Base-by-base conservation (phyloP, 2,797 vertebrate genomes). In the Apodemus agrarius region DNA sequence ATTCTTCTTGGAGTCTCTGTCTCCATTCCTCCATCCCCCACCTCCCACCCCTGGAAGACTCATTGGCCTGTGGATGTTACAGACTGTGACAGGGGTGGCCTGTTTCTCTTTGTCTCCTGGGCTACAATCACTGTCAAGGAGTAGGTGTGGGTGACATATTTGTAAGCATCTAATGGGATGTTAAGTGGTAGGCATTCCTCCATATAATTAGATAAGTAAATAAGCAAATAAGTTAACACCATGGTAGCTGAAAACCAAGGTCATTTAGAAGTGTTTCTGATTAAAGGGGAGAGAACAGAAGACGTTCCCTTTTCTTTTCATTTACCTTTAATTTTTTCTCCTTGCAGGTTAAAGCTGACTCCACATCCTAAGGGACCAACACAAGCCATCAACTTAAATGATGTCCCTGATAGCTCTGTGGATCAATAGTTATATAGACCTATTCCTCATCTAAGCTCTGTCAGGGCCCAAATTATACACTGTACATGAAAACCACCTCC, bases 401-500 rank as follows among this genome's bases (percentile, higher is more conserved):
- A 98, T 98, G 96, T 97, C 96, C 94, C 97, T 97, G 98, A 98
- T 98, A 97, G 97, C 97, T 97, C 95, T 96, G 97, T 96, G 98
- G 97, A 98, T 98, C 98, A 96, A 98, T 98, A 98, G 97, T 96
- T 97, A 98, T 98, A 98, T 98, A 97, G 97, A 95, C 95, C 97
- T 96, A 98, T 98, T 97, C 96, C 69, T 98, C 98, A 98, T 97
- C 96, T 34, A 13, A 95, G 96, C 96, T 97, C 97, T 97, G 97
- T 97, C 98, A 98, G 96, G 93, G 69, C 88, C 95, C 97, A 98
- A 97, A 98, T 97, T 98, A 97, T 97, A 97, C 96, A 96, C 95
- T 93, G 94, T 95, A 95, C 97, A 93, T 96, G 98, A 97, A 97
- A 98, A 98, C 97, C 96, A 97, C 97, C 82, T 91, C 89, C 78